These are phyloP conservation scores for Atherinosoma microstoma DNA, from an alignment of 2,797 vertebrate genomes.

Conservation along the genomic window DNA sequence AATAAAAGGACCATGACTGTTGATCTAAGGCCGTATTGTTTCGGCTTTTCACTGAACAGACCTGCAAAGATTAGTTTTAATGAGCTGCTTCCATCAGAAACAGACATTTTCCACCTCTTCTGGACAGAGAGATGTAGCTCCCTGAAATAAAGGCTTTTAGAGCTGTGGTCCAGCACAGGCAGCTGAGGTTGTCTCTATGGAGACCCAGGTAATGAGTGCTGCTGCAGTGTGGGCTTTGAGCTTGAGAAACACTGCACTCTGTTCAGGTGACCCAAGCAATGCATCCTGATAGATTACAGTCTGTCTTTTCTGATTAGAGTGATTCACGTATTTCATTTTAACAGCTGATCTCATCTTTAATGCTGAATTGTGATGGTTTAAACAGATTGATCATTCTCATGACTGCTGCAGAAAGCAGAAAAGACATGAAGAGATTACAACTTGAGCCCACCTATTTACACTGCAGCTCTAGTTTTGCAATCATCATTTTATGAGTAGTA, in stretches of 20 bases:
- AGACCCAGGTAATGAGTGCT: constrained; percentile 82
- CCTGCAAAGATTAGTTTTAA: constrained; percentile 47
- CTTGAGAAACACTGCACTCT: constrained; percentile 63
- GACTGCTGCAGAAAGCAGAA: neutral
- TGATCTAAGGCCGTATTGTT: constrained; percentile 39
- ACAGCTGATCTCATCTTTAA: neutral
- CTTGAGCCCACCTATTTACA: constrained; percentile 2
- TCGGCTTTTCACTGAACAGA: constrained; percentile 35
- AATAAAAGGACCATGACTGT: constrained; percentile 45
- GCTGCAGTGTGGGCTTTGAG: constrained; percentile 74
- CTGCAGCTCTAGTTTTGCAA: constrained; percentile 9
- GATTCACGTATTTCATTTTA: neutral
- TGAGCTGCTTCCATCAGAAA: constrained; percentile 46
- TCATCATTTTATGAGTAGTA: constrained; percentile 37
- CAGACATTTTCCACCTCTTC: constrained; percentile 49
- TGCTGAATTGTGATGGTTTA: neutral
- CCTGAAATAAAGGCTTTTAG: constrained; percentile 78
- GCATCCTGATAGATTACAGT: constrained; percentile 46
- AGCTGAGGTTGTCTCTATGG: constrained; percentile 86
- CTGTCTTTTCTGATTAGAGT: constrained; percentile 8
- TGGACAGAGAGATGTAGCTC: constrained; percentile 58
- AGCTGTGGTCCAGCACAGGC: constrained; percentile 74
- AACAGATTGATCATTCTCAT: neutral
- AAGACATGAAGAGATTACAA: constrained; percentile 4
- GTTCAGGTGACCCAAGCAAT: constrained; percentile 79